Evolutionary conservation across 2,888 invertebrate species (phyloP).

Genomic region (Invenusta paracnida): DNA sequence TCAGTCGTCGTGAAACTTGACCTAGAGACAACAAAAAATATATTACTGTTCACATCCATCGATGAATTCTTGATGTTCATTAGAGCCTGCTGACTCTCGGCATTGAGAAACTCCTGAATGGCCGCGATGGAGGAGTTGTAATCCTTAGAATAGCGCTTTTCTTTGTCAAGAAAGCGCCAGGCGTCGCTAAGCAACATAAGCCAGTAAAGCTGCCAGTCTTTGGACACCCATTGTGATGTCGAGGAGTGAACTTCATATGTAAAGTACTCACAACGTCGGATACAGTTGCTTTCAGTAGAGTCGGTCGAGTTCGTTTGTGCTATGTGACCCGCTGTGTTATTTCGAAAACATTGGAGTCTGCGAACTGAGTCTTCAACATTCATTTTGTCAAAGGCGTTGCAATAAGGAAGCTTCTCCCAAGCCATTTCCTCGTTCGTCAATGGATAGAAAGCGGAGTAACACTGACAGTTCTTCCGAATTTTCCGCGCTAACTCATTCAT

Average conservation of each 20-base stretch:
- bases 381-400: background rate
- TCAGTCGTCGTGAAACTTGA: conserved; percentile 17
- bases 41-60: background rate
- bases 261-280: conserved; percentile 8
- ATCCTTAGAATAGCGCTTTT: background rate
- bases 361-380: background rate
- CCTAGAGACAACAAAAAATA: conserved; percentile 35
- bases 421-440: background rate
- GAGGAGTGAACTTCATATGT: conserved; percentile 36
- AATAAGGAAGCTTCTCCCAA: background rate
- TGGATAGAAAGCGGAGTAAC: conserved; percentile 35
- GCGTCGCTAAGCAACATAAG: conserved; percentile 37
- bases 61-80: background rate
- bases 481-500: conserved; percentile 5
- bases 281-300: background rate
- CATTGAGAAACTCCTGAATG: background rate
- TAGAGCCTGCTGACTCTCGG: background rate
- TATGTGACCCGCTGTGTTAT: background rate
- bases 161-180: background rate
- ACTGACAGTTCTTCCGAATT: conserved; percentile 27
- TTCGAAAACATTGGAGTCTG: background rate
- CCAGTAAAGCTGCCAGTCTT: conserved; percentile 36
- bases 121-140: background rate
- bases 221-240: conserved; percentile 30
- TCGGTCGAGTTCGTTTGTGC: background rate